Evolutionary conservation across 2,113 vertebrate genomes (phyloP), one percentile per base, ranked within the genome.

Genomic region (Dinomys branickii): DNA sequence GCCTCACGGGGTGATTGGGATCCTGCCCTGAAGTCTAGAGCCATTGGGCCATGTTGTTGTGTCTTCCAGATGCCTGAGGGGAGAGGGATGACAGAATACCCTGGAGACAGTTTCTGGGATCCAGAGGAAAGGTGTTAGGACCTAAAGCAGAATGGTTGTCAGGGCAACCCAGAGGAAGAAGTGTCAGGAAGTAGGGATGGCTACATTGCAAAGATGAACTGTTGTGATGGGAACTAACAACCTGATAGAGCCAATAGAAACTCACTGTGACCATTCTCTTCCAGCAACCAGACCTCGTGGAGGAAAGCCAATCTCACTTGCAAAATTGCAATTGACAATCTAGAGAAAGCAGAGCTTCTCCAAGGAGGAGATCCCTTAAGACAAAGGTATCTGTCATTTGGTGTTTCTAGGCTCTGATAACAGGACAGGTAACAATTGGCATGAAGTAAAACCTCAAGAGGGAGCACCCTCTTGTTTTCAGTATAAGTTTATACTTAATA

Each of bases 271-370:
- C 88, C 82, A 56, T 94, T 97, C 97, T 84, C 88, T 99, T 98
- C 92, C 97, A 99, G 99, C 98, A 99, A 99, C 94, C 99, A 99
- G 98, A 99, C 99, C 3, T 99, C 99, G 44, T 99, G 99, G 99
- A 99, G 99, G 97, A 99, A 99, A 96, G 99, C 99, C 67, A 99
- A 99, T 97, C 99, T 99, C 35, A 99, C 99, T 44, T 99, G 99
- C 98, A 99, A 99, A 98, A 98, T 99, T 87, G 99, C 99, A 35
- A 99, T 99, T 1, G 99, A 99, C 98, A 99, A 99, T 91, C 98
- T 99, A 94, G 99, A 99, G 96, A 99, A 99, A 96, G 99, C 99
- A 96, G 99, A 99, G 19, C 99, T 99, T 87, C 98, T 99, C 17
- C 98, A 98, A 75, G 99, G 99, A 92, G 98, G 98, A 93, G 99